Evolutionary conservation across 1,140 invertebrate genomes (phyloP).

Genomic region (Plutomurus gul): DNA sequence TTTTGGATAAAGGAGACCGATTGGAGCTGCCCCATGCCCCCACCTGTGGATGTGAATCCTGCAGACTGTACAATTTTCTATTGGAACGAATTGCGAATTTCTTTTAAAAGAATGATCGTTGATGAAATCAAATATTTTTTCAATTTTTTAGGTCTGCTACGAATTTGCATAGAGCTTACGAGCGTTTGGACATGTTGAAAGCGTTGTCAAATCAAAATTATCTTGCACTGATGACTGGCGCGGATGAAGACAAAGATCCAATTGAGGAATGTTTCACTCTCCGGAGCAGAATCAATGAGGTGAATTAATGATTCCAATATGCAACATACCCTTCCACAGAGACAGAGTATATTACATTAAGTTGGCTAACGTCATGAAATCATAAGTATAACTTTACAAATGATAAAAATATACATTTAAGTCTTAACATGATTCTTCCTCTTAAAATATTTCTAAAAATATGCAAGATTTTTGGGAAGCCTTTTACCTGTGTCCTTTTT

Average conservation of each 20-base stretch:
- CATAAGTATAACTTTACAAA: too few species aligned
- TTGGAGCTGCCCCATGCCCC: not conserved
- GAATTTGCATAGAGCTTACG: not conserved
- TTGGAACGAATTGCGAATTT: not conserved
- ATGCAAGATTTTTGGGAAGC: too few species aligned
- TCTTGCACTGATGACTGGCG: not conserved
- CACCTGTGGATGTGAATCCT: not conserved
- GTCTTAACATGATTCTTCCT: too few species aligned
- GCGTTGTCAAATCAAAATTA: not conserved
- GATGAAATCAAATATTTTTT: not conserved
- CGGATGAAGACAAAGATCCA: not conserved
- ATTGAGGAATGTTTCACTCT: not conserved
- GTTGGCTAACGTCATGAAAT: too few species aligned
- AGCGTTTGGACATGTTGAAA: not conserved
- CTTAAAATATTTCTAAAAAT: too few species aligned
- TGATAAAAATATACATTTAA: too few species aligned
- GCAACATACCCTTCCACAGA: not conserved
- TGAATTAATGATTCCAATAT: not conserved
- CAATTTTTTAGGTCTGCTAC: not conserved
- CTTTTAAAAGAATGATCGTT: not conserved
- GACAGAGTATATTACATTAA: not conserved
- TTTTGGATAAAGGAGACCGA: conserved; percentile 8
- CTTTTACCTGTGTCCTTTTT: too few species aligned
- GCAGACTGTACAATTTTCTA: not conserved
- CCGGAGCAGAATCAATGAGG: not conserved